Evolutionary conservation across 2,888 invertebrate species (phyloP).

Genomic region (Drosophila picticornis): DNA sequence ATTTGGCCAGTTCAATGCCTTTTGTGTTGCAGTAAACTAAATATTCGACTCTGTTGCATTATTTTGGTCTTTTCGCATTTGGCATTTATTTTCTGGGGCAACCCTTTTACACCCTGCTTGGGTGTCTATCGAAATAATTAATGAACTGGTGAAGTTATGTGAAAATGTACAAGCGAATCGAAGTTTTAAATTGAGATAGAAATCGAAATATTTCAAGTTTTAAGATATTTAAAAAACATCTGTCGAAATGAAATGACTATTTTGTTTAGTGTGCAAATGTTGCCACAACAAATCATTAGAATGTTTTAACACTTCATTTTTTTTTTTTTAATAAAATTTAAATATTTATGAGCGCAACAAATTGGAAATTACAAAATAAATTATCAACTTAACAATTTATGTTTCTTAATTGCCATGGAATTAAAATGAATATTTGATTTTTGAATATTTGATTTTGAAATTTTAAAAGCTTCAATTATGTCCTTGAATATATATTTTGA

Average conservation of each 20-base stretch:
- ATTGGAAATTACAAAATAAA: slow-evolving; percentile 10
- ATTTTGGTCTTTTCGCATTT: slow-evolving; percentile 36
- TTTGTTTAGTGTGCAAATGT: slow-evolving; percentile 35
- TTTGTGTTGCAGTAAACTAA: slow-evolving; percentile 47
- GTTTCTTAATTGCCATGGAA: neutral
- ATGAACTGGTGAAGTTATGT: slow-evolving; percentile 50
- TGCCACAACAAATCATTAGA: slow-evolving; percentile 23
- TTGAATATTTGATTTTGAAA: neutral
- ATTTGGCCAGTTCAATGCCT: slow-evolving; percentile 28
- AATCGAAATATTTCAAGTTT: slow-evolving; percentile 32
- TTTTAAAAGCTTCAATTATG: neutral
- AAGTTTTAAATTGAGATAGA: slow-evolving; percentile 46
- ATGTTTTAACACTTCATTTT: slow-evolving; percentile 49
- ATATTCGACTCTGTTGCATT: slow-evolving; percentile 40
- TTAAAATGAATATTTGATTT: neutral
- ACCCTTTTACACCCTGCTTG: neutral
- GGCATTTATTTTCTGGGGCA: slow-evolving; percentile 13
- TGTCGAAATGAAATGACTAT: slow-evolving; percentile 15
- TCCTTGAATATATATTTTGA: neutral
- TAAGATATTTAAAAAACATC: slow-evolving; percentile 12
- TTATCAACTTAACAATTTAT: neutral
- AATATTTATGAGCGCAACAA: slow-evolving; percentile 42
- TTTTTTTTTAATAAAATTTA: slow-evolving; percentile 3
- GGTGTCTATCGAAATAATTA: slow-evolving; percentile 51
- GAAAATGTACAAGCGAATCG: slow-evolving; percentile 20